Evolutionary conservation across 2,888 invertebrate species (phyloP).

Genomic region (Oscheius onirici): DNA sequence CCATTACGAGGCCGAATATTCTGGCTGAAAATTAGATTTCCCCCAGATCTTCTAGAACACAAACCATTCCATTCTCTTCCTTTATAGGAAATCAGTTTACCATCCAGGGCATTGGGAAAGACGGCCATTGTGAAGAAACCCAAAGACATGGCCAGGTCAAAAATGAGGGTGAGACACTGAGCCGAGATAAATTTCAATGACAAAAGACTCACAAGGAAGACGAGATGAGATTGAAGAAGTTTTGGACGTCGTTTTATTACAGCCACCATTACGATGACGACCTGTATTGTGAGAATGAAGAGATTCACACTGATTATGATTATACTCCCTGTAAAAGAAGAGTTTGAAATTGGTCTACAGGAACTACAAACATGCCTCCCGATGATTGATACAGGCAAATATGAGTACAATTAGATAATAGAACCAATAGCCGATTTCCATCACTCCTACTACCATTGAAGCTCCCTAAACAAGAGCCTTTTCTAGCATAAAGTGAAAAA

Average conservation of each 20-base stretch:
- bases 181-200: constrained; percentile 7
- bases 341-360: neutral
- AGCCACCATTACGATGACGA: constrained; percentile 41
- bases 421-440: constrained; percentile 51
- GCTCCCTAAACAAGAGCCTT: constrained; percentile 36
- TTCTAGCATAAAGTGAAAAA: too few relatives aligned
- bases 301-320: constrained; percentile 49
- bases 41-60: neutral
- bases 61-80: constrained; percentile 46
- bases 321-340: constrained; percentile 43
- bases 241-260: constrained; percentile 42
- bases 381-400: constrained; percentile 49
- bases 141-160: constrained; percentile 40
- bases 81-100: constrained; percentile 46
- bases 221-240: constrained; percentile 44
- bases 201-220: constrained; percentile 42
- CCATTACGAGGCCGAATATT: constrained; percentile 46
- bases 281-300: constrained; percentile 44
- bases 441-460: constrained; percentile 40
- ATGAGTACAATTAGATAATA: constrained; percentile 45
- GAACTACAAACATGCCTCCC: constrained; percentile 43
- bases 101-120: constrained; percentile 42
- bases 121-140: constrained; percentile 45
- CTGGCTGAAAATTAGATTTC: constrained; percentile 31
- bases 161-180: constrained; percentile 47